Conservation (phyloP, 2,113 vertebrate genomes). For the Zeus faber region DNA sequence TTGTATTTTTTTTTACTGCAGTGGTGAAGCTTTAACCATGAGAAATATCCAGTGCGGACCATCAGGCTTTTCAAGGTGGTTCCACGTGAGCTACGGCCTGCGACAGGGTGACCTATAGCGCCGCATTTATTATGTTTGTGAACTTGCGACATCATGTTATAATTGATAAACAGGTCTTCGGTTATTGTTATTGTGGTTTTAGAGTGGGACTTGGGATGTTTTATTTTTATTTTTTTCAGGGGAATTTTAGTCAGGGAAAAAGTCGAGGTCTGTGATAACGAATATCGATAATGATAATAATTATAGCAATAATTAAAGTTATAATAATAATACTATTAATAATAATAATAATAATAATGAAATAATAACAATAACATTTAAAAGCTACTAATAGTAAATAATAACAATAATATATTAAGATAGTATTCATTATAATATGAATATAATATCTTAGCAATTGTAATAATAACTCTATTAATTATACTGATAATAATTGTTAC, state of each 20-base stretch:
- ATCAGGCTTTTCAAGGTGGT: constrained; percentile 45
- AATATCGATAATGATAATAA: too few species aligned
- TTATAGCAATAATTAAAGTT: constrained; percentile 1
- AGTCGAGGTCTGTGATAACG: too few species aligned
- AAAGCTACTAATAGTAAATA: neutral
- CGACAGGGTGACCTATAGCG: neutral
- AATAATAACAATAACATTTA: neutral
- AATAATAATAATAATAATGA: neutral
- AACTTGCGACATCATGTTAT: constrained; percentile 11
- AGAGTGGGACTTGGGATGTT: neutral
- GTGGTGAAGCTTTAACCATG: constrained; percentile 19
- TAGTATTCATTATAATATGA: neutral
- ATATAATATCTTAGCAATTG: too few species aligned
- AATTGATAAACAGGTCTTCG: neutral
- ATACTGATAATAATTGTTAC: neutral
- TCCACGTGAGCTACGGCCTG: too few species aligned
- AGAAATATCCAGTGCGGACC: constrained; percentile 36
- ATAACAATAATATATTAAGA: neutral
- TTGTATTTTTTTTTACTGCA: too few species aligned
- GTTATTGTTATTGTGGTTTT: neutral
- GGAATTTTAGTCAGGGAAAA: too few species aligned
- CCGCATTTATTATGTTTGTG: constrained; percentile 4
- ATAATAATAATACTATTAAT: neutral
- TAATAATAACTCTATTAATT: neutral
- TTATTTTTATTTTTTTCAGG: neutral